A percentile compares a stretch with the other conserved stretches of the same genome.
These are phyloP conservation scores for fruit fly (Drosophila melanogaster) DNA, from an alignment of 1,140 invertebrate genomes.

Conservation along the genomic window DNA sequence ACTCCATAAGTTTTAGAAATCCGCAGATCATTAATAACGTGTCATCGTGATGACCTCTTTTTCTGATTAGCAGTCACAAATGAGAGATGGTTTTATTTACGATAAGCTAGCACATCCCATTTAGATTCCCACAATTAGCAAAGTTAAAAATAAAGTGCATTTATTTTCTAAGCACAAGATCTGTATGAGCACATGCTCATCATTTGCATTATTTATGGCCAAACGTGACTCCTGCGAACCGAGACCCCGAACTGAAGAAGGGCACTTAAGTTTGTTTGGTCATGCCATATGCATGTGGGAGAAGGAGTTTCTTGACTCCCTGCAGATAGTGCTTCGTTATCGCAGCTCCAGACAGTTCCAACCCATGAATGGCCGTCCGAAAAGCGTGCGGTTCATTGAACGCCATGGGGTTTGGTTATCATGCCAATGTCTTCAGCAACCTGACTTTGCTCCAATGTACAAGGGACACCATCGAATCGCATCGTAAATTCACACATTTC, in stretches of 20 bases:
- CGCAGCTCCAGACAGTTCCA: conserved; percentile 3
- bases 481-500: conserved; percentile 76
- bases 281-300: conserved; percentile 10
- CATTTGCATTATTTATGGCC: conserved; percentile 59
- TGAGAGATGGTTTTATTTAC: too few species aligned
- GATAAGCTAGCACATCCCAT: too few species aligned
- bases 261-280: conserved; percentile 4
- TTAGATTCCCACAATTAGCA: conserved; percentile 10
- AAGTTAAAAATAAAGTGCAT: conserved; percentile 5
- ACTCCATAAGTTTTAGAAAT: conserved; percentile 7
- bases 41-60: conserved; percentile 3
- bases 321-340: conserved; percentile 17
- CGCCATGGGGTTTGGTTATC: conserved; percentile 46
- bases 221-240: conserved; percentile 62
- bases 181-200: conserved; percentile 60
- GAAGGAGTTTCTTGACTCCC: not conserved
- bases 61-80: conserved; percentile 9
- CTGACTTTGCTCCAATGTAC: conserved; percentile 31
- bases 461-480: conserved; percentile 32
- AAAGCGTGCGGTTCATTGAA: conserved; percentile 64
- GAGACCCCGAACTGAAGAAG: conserved; percentile 13
- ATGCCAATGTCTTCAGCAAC: conserved; percentile 36
- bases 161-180: conserved; percentile 10
- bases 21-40: conserved; percentile 22
- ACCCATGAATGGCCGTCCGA: conserved; percentile 18